Conservation (phyloP, 2,113 vertebrate species). For the Dendropsophus ebraccatus region DNA sequence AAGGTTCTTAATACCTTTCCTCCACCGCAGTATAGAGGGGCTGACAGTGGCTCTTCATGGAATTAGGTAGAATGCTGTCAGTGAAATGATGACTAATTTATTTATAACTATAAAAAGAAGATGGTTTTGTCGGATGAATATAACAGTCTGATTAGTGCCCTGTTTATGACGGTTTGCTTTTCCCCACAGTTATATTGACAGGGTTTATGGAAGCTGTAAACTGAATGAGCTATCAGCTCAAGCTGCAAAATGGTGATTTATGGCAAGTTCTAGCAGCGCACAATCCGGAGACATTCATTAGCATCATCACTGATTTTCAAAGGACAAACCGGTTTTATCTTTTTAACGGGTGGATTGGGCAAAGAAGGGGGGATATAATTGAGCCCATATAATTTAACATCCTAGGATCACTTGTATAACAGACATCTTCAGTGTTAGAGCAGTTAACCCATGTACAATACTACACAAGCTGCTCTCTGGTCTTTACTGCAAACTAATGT, state of each 20-base stretch:
- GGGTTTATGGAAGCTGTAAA: constrained; percentile 70
- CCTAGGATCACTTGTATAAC: constrained; percentile 25
- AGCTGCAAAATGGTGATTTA: constrained; percentile 68
- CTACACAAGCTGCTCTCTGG: not conserved
- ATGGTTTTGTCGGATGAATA: constrained; percentile 66
- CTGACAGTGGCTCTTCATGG: not conserved
- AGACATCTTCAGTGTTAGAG: not conserved
- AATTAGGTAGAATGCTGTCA: constrained; percentile 50
- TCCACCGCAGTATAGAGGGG: not conserved
- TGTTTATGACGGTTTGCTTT: constrained; percentile 67
- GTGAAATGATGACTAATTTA: constrained; percentile 60
- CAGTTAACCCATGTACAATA: constrained; percentile 40
- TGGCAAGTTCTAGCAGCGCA: constrained; percentile 61
- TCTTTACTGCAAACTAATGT: not conserved
- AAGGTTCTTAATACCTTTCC: not conserved
- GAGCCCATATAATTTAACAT: constrained; percentile 51
- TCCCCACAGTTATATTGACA: constrained; percentile 69
- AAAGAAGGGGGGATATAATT: constrained; percentile 42
- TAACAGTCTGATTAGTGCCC: constrained; percentile 65
- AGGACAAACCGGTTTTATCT: constrained; percentile 50
- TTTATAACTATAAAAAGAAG: constrained; percentile 64
- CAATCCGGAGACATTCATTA: constrained; percentile 67
- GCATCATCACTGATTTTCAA: constrained; percentile 63
- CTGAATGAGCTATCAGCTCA: constrained; percentile 64
- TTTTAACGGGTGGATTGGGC: constrained; percentile 52